Conservation (phyloP, 2,113 vertebrate genomes). For the Oncorhynchus mykiss region DNA sequence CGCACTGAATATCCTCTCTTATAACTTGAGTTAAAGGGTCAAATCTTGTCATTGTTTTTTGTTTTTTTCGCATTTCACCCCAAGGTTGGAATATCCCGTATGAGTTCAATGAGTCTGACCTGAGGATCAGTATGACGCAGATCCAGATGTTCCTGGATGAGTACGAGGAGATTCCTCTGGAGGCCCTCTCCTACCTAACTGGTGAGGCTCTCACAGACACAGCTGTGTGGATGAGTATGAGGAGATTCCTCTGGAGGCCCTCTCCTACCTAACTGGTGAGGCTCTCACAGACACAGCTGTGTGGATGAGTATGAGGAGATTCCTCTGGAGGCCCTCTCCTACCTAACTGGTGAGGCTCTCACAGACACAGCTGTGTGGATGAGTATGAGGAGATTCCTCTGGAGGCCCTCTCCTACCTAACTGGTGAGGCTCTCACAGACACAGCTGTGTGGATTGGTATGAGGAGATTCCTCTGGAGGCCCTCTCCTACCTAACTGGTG, state of each 20-base stretch:
- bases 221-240: slow-evolving; percentile 81
- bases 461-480: slow-evolving; percentile 86
- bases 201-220: no score
- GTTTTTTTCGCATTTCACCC: slow-evolving; percentile 4
- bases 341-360: no score
- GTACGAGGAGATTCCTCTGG: slow-evolving; percentile 71
- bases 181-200: no score
- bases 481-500: slow-evolving; percentile 90
- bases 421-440: slow-evolving; percentile 74
- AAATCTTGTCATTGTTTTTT: neutral
- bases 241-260: slow-evolving; percentile 41
- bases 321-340: no score
- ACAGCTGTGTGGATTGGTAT: slow-evolving; percentile 80
- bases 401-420: slow-evolving; percentile 87
- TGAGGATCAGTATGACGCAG: slow-evolving; percentile 88
- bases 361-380: slow-evolving; percentile 61
- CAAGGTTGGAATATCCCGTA: slow-evolving; percentile 96
- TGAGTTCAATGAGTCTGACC: slow-evolving; percentile 92
- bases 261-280: no score
- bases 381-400: slow-evolving; percentile 87
- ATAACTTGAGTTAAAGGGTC: neutral
- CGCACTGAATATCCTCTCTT: neutral
- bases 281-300: no score
- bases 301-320: no score
- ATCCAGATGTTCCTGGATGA: slow-evolving; percentile 94